Evolutionary conservation across 2,888 invertebrate genomes (phyloP).

Genomic region (Stenichneumon culpator): DNA sequence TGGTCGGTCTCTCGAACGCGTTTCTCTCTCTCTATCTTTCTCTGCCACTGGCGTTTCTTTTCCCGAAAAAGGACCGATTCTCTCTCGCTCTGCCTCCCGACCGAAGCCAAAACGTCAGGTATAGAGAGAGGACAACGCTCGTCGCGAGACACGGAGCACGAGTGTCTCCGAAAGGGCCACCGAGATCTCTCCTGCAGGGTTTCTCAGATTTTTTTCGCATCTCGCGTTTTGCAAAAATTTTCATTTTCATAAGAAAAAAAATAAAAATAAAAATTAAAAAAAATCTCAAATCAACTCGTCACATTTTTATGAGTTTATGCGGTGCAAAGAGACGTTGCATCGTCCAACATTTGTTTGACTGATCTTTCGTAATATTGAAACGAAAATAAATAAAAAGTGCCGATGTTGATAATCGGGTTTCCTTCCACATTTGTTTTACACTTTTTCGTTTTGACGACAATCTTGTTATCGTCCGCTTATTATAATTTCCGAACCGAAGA

Average conservation of each 20-base stretch:
- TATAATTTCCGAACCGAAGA: background rate
- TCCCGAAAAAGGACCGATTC: constrained; percentile 70
- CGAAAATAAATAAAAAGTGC: too few species aligned
- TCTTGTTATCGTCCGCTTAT: background rate
- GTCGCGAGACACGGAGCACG: constrained; percentile 47
- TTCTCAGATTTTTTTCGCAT: constrained; percentile 56
- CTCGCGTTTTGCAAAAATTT: constrained; percentile 8
- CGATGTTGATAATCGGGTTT: background rate
- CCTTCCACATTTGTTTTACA: background rate
- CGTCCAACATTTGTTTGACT: background rate
- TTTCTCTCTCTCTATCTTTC: constrained; percentile 51
- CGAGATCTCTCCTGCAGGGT: constrained; percentile 56
- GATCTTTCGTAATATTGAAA: background rate
- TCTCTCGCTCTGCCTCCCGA: constrained; percentile 58
- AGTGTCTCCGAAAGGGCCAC: constrained; percentile 54
- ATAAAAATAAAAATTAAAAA: background rate
- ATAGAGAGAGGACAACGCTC: constrained; percentile 67
- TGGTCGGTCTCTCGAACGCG: constrained; percentile 67
- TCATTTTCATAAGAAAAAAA: background rate
- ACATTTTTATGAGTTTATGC: too few species aligned
- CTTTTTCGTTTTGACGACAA: background rate
- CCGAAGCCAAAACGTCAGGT: constrained; percentile 81
- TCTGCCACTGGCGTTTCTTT: constrained; percentile 46
- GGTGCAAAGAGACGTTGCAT: too few species aligned
- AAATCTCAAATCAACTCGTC: too few species aligned